phyloP scores from a whole-genome alignment of 2,888 invertebrate genomes.

The Aromia moschata region DNA sequence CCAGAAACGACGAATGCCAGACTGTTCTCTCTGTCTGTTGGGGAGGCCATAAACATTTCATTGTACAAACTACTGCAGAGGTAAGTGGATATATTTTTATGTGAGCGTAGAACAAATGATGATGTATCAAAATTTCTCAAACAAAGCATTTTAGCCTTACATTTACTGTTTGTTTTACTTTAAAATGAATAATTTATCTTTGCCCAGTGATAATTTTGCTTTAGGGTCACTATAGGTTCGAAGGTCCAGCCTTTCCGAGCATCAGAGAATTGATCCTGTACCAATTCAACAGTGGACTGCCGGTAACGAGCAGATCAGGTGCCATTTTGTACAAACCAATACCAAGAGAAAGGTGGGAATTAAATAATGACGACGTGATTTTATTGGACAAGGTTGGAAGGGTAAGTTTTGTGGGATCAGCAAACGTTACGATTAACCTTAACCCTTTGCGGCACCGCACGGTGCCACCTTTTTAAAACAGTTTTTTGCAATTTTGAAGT shows the following conservation, averaged over 20 bases:
- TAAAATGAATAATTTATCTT: no score
- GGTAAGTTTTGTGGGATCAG: no score
- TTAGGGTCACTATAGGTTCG: conserved; percentile 91
- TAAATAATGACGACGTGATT: conserved; percentile 94
- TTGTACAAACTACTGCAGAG: conserved; percentile 93
- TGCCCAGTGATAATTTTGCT: conserved; percentile 30
- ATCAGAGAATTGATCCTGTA: conserved; percentile 91
- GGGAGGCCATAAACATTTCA: conserved; percentile 97
- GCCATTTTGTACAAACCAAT: conserved; percentile 88
- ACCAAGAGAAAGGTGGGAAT: conserved; percentile 91
- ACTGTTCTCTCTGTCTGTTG: conserved; percentile 94
- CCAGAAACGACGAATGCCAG: conserved; percentile 89
- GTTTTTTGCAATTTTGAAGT: no score
- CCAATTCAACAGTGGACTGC: conserved; percentile 85
- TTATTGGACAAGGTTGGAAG: conserved; percentile 93
- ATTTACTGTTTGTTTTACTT: no score
- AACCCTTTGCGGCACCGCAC: no score
- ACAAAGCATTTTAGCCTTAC: no score
- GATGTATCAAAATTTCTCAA: no score
- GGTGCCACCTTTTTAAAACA: no score
- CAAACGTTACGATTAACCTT: no score
- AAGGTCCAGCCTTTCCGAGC: conserved; percentile 92
- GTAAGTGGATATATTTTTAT: no score
- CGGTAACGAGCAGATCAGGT: conserved; percentile 92
- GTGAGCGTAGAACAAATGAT: not conserved